Base-by-base conservation (phyloP, 2,888 invertebrate genomes). In the Meiosimyza platycephala region DNA sequence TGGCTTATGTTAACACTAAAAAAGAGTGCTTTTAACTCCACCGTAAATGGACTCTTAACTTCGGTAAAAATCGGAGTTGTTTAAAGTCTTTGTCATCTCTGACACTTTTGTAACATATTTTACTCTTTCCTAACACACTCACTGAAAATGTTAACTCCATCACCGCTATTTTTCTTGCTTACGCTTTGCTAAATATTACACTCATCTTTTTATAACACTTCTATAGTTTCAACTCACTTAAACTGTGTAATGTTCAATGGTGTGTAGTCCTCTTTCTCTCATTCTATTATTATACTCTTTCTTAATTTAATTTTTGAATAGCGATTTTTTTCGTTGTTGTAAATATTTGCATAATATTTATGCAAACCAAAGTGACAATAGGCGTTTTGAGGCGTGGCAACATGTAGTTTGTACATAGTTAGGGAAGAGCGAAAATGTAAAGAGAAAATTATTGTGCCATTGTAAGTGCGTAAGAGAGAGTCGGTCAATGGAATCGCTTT, bases 81-180 rank as follows among this genome's bases (percentile, higher is more conserved):
- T 75, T 73, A 72, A 74, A 75, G 76, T 74, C 74, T 76, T 67
- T 72, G 69, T 65, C 73, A 74, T 68, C 72, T 75, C 59, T 74
- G 72, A 73, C 57, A 73, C 84, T 84, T 83, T 85, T 84, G 85
- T 85, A 84, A 82, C 82, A 85, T 82, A 81, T 83, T 82, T 85
- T 78, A 75, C 76, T 75, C 72, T 75, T 76, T 76, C 72, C 72
- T 60, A 28, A 70, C 77, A 74, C 70, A 75, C 75, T 40, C 40
- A 7, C 40, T 40, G 6, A 9, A 28, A 63, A 40, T 16, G 3
- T 64, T 22, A 40, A 7, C 28, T 4, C 4, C 28, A 28, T 3
- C n/a, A 6, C n/a, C 3, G 54, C 57, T 57, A 40, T 67, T 18
- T 47, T 16, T 57, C 57, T 69, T 54, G 16, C 7, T 33, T 63